Base-by-base conservation (phyloP, 2,113 vertebrate genomes). In the Oreochromis aureus region DNA sequence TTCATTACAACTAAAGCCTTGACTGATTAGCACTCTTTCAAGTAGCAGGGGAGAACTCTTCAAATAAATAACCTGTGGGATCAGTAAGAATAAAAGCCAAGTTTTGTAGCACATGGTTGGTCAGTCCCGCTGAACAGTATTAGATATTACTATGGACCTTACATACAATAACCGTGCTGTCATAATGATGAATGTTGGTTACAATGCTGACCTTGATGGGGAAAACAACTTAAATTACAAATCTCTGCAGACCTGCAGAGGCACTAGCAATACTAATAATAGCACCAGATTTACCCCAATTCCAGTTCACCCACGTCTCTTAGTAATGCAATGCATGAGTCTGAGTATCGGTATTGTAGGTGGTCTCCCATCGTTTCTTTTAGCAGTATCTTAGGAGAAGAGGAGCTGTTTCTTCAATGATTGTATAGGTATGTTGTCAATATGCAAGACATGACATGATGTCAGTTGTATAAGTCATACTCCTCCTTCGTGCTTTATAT, bases 171-270 rank as follows among this genome's bases (percentile, higher is more conserved):
- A 51, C 63, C 7, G 3, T 69, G 83, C 69, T 76, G 89, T 86
- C 86, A 83, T 39, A 73, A 32, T 89, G 89, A 89, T 93, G 46
- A 59, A 90, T 87, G 86, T 55, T 27, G 39, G 86, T 84, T 39
- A 79, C 78, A 34, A 16, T 56, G 80, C 80, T 59, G 41, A 85
- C 78, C 81, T 87, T 86, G 83, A 85, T 89, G 32, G 36, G 78
- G n/a, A 53, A 87, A 86, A 86, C 44, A 88, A 54, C 79, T 59
- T 73, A 81, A 90, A 90, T 71, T 82, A 86, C 56, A 89, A 82
- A 76, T 82, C 73, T 78, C 85, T 87, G 51, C 41, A 2, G 80
- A 51, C 39, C 51, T n/a, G 24, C 48, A 19, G 66, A 87, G 53
- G 53, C 76, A 58, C 44, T 61, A 15, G 73, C 46, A 53, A 78